Evolutionary conservation across 2,888 invertebrate genomes (phyloP).

Genomic region (Xanthorhoe designata): DNA sequence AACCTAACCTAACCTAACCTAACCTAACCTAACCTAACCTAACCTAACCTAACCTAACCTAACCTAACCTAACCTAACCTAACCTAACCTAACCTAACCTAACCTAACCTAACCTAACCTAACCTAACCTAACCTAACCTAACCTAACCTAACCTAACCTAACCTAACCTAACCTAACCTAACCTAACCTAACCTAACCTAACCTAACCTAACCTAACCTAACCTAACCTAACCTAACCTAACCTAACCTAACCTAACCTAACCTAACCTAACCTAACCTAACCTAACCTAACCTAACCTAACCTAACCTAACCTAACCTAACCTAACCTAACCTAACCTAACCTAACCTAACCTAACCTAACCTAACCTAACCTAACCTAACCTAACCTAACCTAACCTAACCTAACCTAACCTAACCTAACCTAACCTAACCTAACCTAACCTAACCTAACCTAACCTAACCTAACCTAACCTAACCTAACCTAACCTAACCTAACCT

Average conservation of each 20-base stretch:
- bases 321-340: conserved; percentile 16
- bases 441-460: conserved; percentile 16
- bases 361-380: conserved; percentile 16
- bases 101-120: conserved; percentile 19
- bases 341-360: conserved; percentile 16
- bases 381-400: conserved; percentile 16
- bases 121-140: conserved; percentile 19
- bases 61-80: conserved; percentile 19
- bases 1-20: conserved; percentile 19
- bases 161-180: conserved; percentile 19
- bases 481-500: conserved; percentile 14
- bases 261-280: conserved; percentile 16
- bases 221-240: conserved; percentile 19
- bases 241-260: conserved; percentile 19
- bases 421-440: conserved; percentile 16
- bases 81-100: conserved; percentile 19
- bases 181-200: conserved; percentile 19
- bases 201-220: conserved; percentile 19
- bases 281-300: conserved; percentile 16
- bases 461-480: conserved; percentile 16
- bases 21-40: conserved; percentile 19
- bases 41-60: conserved; percentile 19
- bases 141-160: conserved; percentile 19
- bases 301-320: conserved; percentile 16
- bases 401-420: conserved; percentile 16